Evolutionary conservation across 2,888 invertebrate genomes (phyloP).

Genomic region (Kryphioiulus occultus): DNA sequence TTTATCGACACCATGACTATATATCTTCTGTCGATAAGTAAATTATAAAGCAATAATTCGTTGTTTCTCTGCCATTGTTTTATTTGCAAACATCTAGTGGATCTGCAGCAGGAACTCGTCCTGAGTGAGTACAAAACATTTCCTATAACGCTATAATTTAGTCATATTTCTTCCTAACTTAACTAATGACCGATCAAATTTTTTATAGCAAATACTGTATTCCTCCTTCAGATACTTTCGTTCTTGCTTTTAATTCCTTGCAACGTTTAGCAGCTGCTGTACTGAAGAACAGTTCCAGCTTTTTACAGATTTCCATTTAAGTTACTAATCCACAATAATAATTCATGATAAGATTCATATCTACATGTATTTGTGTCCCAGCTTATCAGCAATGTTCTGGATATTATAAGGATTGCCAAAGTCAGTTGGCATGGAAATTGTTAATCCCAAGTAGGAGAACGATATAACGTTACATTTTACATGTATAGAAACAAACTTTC

Average conservation of each 20-base stretch:
- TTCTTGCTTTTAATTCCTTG: neutral
- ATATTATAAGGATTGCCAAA: neutral
- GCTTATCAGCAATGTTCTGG: neutral
- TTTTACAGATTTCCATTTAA: neutral
- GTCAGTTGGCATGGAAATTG: no score
- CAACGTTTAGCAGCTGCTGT: neutral
- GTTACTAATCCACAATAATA: neutral
- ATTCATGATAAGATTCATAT: neutral
- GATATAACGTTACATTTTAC: no score
- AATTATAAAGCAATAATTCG: conserved; percentile 18
- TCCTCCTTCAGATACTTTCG: neutral
- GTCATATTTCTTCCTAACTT: neutral
- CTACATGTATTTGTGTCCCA: neutral
- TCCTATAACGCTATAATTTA: conserved; percentile 21
- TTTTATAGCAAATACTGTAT: neutral
- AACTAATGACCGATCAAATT: conserved; percentile 18
- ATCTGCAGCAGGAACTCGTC: conserved; percentile 53
- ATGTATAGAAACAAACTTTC: no score
- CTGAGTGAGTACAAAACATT: conserved; percentile 52
- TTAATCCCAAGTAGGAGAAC: no score
- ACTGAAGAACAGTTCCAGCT: neutral
- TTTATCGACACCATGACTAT: conserved; percentile 20
- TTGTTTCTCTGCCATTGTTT: conserved; percentile 39
- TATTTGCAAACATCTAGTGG: conserved; percentile 50
- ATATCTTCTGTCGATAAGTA: neutral